Conservation (phyloP, 1,140 invertebrate genomes). For the Trichonephila clavata region DNA sequence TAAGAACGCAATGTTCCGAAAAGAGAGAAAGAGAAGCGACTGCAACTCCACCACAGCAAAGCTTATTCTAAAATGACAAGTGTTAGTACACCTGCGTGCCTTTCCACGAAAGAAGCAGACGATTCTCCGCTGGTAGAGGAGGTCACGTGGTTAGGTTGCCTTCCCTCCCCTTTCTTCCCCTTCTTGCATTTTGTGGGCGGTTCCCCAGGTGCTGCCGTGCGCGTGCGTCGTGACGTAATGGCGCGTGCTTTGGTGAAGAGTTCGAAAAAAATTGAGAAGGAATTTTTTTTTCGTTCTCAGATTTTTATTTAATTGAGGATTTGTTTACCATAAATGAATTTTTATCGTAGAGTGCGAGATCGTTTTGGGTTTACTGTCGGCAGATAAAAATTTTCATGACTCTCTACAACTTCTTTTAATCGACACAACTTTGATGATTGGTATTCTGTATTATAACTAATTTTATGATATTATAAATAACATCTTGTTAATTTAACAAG, state of each 20-base stretch:
- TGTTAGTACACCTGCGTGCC: conserved; percentile 53
- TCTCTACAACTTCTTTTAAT: no score
- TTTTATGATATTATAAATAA: no score
- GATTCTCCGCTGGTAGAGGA: neutral
- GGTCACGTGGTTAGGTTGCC: conserved; percentile 35
- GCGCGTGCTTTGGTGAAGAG: conserved; percentile 26
- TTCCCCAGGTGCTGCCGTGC: conserved; percentile 55
- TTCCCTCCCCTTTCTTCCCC: neutral
- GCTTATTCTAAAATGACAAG: conserved; percentile 42
- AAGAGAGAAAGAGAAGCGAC: neutral
- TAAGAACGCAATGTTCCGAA: neutral
- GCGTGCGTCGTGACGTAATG: conserved; percentile 52
- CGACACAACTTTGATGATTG: no score
- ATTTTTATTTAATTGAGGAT: no score
- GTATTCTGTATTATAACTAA: no score
- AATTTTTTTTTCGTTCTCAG: neutral
- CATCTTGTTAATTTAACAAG: no score
- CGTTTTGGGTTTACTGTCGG: no score
- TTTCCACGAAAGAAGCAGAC: conserved; percentile 31
- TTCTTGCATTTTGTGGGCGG: conserved; percentile 20
- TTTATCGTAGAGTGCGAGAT: no score
- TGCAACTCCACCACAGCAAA: conserved; percentile 13
- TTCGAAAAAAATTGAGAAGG: neutral
- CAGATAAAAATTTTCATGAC: no score
- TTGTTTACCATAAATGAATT: no score